These are phyloP conservation scores for Smittia sp. DNA, from an alignment of 2,888 invertebrate genomes.

Conservation along the genomic window DNA sequence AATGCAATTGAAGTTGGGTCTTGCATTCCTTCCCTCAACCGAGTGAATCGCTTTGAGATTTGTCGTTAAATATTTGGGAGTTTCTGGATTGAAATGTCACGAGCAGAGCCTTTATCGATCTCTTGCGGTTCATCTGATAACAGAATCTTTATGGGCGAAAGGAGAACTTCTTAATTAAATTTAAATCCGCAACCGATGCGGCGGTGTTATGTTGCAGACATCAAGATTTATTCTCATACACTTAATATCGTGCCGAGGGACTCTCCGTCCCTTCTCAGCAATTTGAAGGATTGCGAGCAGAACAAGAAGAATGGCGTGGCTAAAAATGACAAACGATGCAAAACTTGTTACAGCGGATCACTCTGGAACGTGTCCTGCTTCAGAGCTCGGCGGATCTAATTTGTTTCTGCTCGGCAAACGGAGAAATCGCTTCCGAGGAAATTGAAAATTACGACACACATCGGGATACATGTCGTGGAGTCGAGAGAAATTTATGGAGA, in stretches of 20 bases:
- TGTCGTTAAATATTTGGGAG: background rate
- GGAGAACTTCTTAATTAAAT: background rate
- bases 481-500: no score
- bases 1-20: background rate
- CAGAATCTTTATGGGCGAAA: background rate
- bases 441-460: no score
- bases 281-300: background rate
- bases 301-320: background rate
- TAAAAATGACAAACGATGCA: conserved; percentile 4
- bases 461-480: no score
- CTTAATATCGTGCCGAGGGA: background rate
- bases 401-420: no score
- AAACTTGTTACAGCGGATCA: no score
- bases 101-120: background rate
- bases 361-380: no score
- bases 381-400: no score
- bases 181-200: background rate
- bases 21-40: background rate
- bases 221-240: background rate
- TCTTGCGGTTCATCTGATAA: background rate
- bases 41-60: background rate
- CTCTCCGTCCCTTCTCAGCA: background rate
- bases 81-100: background rate
- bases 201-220: background rate
- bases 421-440: no score